Evolutionary conservation across 92 coral and sea anemone species (phyloP).

Genomic region (Parazoanthus swiftii): DNA sequence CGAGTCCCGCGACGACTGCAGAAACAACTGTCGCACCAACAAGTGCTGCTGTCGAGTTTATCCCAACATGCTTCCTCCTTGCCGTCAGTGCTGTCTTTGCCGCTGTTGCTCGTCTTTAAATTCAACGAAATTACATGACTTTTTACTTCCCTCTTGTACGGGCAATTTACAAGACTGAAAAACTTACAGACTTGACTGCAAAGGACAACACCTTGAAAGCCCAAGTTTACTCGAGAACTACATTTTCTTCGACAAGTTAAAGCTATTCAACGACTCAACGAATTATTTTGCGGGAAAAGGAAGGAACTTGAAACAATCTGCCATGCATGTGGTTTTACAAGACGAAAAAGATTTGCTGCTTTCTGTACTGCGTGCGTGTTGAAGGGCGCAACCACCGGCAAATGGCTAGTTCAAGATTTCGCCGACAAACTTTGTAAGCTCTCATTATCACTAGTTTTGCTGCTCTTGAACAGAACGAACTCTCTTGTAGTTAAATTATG

Average conservation of each 20-base stretch:
- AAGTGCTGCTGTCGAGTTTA: neutral
- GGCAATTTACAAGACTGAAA: neutral
- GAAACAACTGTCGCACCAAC: neutral
- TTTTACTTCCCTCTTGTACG: slow-evolving; percentile 4
- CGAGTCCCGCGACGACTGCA: neutral
- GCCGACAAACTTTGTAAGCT: slow-evolving; percentile 39
- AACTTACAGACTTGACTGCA: neutral
- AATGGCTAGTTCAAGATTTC: slow-evolving; percentile 21
- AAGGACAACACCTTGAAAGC: slow-evolving; percentile 25
- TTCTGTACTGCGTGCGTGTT: slow-evolving; percentile 34
- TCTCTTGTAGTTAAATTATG: neutral
- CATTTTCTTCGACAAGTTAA: neutral
- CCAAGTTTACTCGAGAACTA: slow-evolving; percentile 6
- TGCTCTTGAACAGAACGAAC: neutral
- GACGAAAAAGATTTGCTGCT: neutral
- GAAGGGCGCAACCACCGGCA: slow-evolving; percentile 41
- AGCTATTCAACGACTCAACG: slow-evolving; percentile 9
- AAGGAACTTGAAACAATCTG: slow-evolving; percentile 5
- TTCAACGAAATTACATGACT: neutral
- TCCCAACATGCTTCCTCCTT: slow-evolving; percentile 23
- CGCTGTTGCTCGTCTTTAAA: slow-evolving; percentile 36
- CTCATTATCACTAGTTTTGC: slow-evolving; percentile 4
- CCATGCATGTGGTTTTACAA: neutral
- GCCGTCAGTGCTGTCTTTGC: slow-evolving; percentile 33
- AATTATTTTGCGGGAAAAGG: slow-evolving; percentile 18